These are phyloP conservation scores for Poeciliopsis prolifica DNA, from an alignment of 2,113 vertebrate genomes.

Conservation along the genomic window DNA sequence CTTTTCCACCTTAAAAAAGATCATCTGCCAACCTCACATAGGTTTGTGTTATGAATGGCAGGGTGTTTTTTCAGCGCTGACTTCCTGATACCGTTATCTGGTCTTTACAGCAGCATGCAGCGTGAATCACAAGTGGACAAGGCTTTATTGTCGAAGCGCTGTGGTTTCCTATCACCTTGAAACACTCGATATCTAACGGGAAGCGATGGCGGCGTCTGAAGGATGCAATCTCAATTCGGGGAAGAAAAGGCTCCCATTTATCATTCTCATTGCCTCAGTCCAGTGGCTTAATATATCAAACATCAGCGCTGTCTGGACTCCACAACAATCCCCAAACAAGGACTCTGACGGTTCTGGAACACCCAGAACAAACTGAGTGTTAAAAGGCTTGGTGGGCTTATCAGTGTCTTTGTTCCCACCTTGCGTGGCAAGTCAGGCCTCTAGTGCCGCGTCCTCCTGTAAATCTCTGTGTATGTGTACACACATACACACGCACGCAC, in stretches of 20 bases:
- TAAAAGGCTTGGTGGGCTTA: background rate
- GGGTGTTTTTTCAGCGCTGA: background rate
- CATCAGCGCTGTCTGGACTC: background rate
- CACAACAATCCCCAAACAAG: background rate
- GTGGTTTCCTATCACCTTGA: background rate
- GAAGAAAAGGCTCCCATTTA: background rate
- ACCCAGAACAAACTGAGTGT: background rate
- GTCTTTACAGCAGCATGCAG: background rate
- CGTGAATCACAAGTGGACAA: background rate
- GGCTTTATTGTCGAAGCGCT: background rate
- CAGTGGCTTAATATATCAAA: background rate
- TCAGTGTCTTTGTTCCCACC: background rate
- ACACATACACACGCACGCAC: background rate
- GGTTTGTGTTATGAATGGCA: background rate
- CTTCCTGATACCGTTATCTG: constrained; percentile 1
- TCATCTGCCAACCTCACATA: too few relatives aligned
- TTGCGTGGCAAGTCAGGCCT: constrained; percentile 9
- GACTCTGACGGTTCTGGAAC: background rate
- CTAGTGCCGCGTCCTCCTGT: constrained; percentile 7
- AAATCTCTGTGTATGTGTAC: constrained; percentile 14
- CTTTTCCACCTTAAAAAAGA: too few relatives aligned
- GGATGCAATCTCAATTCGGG: background rate
- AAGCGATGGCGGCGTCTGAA: background rate
- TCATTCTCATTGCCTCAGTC: constrained; percentile 1
- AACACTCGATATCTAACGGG: background rate